Evolutionary conservation across 2,888 invertebrate species (phyloP), one percentile per base, ranked within the genome.

Genomic region (Drosophila neotestacea): DNA sequence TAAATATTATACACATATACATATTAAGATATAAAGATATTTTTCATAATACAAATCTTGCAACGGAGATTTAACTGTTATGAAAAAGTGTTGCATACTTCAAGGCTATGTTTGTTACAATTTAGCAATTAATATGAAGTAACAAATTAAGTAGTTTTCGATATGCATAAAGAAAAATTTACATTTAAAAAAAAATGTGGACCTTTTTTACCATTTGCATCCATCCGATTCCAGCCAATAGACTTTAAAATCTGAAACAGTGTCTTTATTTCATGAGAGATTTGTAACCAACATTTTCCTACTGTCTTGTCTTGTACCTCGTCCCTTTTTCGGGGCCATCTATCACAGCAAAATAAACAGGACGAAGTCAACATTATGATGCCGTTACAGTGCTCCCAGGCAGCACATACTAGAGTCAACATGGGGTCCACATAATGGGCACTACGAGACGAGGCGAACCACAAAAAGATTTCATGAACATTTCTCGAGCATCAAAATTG

Each of bases 401-500:
- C 44, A 56, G 48, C 41, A 27, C 27, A 6, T 16, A 22, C 22
- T 22, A 50, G 27, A 39, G 42, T 30, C 61, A 46, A 46, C 62
- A 41, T 41, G 60, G 42, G 55, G 50, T 51, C 39, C 61, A 32
- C 58, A 62, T 55, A 62, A 67, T 59, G 59, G 38, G 39, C 34
- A 46, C 39, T 41, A 54, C 16, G 48, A n/a, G 41, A 5, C 30
- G 22, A n/a, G 4, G 10, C 28, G 41, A 16, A 10, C 16, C 41
- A 77, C 58, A 70, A 61, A 77, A 81, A 63, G 64, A 81, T 73
- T 72, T 59, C 70, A 70, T 51, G 63, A 61, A 50, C 77, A 56
- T 69, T 72, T 79, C 74, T 68, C 62, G 69, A 80, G 82, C 73
- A 60, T 65, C 60, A 68, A 79, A 83, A 87, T 81, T 83, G 85